Evolutionary conservation across 2,888 invertebrate species (phyloP).

Genomic region (Amorpha juglandis): DNA sequence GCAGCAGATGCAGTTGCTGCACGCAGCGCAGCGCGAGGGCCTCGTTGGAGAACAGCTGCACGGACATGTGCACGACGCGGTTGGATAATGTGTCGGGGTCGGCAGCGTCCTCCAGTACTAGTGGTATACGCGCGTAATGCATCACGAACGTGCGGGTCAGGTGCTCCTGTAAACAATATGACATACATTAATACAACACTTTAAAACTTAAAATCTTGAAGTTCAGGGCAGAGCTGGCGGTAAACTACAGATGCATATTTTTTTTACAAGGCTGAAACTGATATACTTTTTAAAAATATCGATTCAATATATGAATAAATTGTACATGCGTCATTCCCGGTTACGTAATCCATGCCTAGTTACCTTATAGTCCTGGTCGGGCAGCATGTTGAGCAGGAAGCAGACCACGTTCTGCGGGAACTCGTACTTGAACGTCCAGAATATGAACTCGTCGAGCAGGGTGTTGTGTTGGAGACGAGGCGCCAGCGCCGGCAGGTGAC

Average conservation of each 20-base stretch:
- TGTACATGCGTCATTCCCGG: no score
- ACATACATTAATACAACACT: background rate
- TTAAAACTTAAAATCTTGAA: no score
- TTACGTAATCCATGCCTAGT: background rate
- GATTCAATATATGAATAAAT: no score
- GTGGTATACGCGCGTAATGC: conserved; percentile 97
- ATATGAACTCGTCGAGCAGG: conserved; percentile 96
- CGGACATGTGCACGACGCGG: conserved; percentile 98
- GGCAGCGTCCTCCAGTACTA: conserved; percentile 92
- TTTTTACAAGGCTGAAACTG: no score
- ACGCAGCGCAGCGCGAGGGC: conserved; percentile 95
- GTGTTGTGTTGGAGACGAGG: conserved; percentile 92
- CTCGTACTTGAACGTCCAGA: conserved; percentile 99
- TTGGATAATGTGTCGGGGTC: conserved; percentile 97
- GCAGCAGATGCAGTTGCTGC: conserved; percentile 93
- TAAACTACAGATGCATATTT: no score
- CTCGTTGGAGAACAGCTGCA: conserved; percentile 97
- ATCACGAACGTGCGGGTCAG: conserved; percentile 97
- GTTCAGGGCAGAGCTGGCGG: no score
- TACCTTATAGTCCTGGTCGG: conserved; percentile 97
- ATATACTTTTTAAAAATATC: no score
- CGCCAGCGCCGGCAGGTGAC: conserved; percentile 91
- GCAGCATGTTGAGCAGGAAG: conserved; percentile 96
- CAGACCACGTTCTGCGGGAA: conserved; percentile 99
- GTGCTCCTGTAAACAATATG: conserved; percentile 86